A percentile compares a stretch with the other conserved stretches of the same genome.
Conservation (phyloP, 2,888 invertebrate genomes). For the Himalopsyche anomala region DNA sequence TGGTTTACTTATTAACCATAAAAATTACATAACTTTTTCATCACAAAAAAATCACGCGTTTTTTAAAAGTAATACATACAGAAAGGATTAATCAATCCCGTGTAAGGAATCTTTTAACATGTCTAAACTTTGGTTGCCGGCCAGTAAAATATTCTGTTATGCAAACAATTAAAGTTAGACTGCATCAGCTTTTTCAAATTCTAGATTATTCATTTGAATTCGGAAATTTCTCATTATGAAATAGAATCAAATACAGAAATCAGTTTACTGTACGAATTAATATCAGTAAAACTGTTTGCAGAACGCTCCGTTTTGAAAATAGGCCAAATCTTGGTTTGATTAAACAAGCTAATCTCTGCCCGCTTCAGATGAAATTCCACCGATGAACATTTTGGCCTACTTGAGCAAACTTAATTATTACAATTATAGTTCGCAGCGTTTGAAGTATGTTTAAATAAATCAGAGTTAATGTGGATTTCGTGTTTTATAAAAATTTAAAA, state of each 20-base stretch:
- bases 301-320: slow-evolving; percentile 3
- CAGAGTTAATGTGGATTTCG: too few relatives aligned
- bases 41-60: too few relatives aligned
- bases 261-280: slow-evolving; percentile 37
- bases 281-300: slow-evolving; percentile 20
- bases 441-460: background rate
- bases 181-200: background rate
- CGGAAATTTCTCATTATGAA: background rate
- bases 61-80: too few relatives aligned
- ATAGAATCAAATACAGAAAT: slow-evolving; percentile 2
- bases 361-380: background rate
- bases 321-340: slow-evolving; percentile 39
- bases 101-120: too few relatives aligned
- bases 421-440: background rate
- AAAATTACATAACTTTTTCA: too few relatives aligned
- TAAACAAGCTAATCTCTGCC: slow-evolving; percentile 12
- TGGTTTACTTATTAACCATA: too few relatives aligned
- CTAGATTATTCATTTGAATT: slow-evolving; percentile 10
- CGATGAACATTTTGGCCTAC: slow-evolving; percentile 21
- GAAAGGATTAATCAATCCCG: too few relatives aligned
- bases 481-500: too few relatives aligned
- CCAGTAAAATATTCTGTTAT: background rate
- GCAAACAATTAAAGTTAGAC: background rate
- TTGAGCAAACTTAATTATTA: background rate
- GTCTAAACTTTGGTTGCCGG: too few relatives aligned